Conservation (phyloP, 2,888 invertebrate genomes). For the Monochamus alternatus region DNA sequence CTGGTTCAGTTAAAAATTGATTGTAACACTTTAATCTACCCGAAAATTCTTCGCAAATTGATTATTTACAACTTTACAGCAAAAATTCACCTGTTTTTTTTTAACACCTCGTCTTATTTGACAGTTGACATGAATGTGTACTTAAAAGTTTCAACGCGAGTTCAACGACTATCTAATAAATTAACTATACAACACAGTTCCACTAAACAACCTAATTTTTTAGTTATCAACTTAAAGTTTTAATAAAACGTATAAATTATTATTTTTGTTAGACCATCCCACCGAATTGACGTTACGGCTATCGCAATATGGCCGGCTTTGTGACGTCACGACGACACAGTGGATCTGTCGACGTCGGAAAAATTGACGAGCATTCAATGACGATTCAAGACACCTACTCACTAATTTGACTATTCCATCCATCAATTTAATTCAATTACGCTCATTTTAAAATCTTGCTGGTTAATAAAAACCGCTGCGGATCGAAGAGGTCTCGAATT, state of each 20-base stretch:
- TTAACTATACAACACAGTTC: slow-evolving; percentile 28
- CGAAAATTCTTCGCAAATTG: slow-evolving; percentile 28
- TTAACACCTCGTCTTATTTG: slow-evolving; percentile 59
- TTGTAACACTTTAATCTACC: slow-evolving; percentile 25
- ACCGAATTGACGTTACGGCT: slow-evolving; percentile 60
- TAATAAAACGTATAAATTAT: slow-evolving; percentile 54
- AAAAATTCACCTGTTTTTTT: slow-evolving; percentile 62
- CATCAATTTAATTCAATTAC: not conserved
- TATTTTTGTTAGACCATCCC: slow-evolving; percentile 63
- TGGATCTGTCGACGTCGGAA: slow-evolving; percentile 48
- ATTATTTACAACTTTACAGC: slow-evolving; percentile 33
- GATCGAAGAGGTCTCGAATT: not conserved
- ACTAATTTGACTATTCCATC: not conserved
- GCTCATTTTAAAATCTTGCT: not conserved
- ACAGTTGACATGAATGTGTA: slow-evolving; percentile 59
- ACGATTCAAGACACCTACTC: slow-evolving; percentile 9
- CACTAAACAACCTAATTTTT: slow-evolving; percentile 35
- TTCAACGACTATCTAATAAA: slow-evolving; percentile 1
- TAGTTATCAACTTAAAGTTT: slow-evolving; percentile 48
- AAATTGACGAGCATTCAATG: slow-evolving; percentile 8
- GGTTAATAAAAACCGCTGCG: not conserved
- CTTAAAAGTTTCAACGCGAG: not conserved
- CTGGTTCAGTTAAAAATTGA: slow-evolving; percentile 18
- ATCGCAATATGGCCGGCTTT: slow-evolving; percentile 66
- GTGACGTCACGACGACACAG: slow-evolving; percentile 59